Conservation (phyloP, 2,113 vertebrate species). For the Myocastor coypus region DNA sequence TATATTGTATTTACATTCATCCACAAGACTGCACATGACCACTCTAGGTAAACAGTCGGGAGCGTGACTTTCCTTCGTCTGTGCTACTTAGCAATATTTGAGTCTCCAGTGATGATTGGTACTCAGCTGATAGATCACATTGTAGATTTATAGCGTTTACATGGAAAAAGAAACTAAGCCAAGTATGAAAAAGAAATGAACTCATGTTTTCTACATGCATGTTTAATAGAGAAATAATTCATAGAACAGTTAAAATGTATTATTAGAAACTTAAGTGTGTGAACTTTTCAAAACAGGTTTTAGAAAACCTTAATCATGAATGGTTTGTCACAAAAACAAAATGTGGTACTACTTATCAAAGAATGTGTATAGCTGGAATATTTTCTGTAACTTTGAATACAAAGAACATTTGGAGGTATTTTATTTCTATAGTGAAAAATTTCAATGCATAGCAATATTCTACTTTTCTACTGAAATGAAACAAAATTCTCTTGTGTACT, state of each 20-base stretch:
- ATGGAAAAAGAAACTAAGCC: not conserved
- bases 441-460: constrained; percentile 53
- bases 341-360: not conserved
- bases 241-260: not conserved
- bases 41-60: not conserved
- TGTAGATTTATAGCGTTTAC: not conserved
- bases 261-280: not conserved
- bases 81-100: not conserved
- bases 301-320: not conserved
- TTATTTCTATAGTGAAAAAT: constrained; percentile 65
- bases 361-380: constrained; percentile 5
- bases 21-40: not conserved
- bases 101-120: not conserved
- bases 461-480: constrained; percentile 62
- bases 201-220: not conserved
- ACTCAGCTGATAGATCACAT: not conserved
- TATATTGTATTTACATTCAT: not conserved
- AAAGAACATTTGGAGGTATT: constrained; percentile 39
- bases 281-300: not conserved
- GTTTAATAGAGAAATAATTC: constrained; percentile 7
- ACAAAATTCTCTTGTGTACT: constrained; percentile 58
- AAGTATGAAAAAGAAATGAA: not conserved
- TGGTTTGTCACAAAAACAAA: constrained; percentile 13
- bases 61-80: not conserved
- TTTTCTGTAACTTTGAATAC: not conserved